Conservation (phyloP, 2,888 invertebrate species). For the Meiosimyza platycephala region DNA sequence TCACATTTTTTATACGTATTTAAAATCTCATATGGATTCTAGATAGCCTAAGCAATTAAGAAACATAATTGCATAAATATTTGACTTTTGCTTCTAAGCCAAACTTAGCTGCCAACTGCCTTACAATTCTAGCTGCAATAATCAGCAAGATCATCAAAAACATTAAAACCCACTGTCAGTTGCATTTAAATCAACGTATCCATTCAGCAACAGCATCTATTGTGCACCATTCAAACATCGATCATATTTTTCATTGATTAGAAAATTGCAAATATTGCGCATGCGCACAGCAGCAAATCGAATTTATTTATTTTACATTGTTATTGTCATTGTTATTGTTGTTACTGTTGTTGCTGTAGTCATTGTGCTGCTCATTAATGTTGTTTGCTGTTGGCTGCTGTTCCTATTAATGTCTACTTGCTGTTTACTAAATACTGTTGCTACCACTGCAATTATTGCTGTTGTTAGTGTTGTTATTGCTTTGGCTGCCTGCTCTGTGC, state of each 20-base stretch:
- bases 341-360: neutral
- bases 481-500: conserved; percentile 10
- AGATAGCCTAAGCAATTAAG: too few species aligned
- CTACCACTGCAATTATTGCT: conserved; percentile 27
- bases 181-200: neutral
- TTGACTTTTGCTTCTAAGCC: neutral
- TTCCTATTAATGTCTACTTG: conserved; percentile 59
- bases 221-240: neutral
- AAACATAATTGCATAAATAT: neutral
- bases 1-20: too few species aligned
- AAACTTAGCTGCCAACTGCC: too few species aligned
- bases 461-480: conserved; percentile 41
- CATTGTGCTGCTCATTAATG: conserved; percentile 26
- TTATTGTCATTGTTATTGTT: conserved; percentile 14
- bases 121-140: too few species aligned
- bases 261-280: conserved; percentile 1
- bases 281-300: conserved; percentile 21
- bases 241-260: conserved; percentile 11
- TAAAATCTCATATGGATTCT: too few species aligned
- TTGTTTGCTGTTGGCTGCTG: conserved; percentile 2
- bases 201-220: conserved; percentile 8
- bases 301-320: conserved; percentile 18
- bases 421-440: conserved; percentile 47
- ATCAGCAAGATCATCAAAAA: too few species aligned
- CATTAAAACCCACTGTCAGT: too few species aligned